Percentiles rank a stretch among this genome's conserved stretches.
These are phyloP conservation scores for Tanypteryx hageni DNA, from an alignment of 2,888 invertebrate genomes.

Conservation along the genomic window DNA sequence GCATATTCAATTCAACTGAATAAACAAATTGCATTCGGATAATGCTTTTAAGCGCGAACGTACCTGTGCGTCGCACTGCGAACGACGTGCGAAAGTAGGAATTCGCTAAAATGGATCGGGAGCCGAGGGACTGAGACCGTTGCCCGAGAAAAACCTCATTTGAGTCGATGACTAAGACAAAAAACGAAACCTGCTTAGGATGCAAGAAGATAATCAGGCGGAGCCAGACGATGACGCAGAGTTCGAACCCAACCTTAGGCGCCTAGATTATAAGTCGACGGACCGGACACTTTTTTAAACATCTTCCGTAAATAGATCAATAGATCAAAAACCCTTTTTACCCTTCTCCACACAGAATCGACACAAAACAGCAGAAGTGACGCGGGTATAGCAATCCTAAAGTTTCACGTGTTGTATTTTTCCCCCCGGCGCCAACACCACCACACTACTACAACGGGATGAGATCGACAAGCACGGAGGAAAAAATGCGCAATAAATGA, in stretches of 20 bases:
- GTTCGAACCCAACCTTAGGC: not conserved
- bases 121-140: not conserved
- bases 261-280: not conserved
- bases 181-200: conserved; percentile 5
- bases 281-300: not conserved
- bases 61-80: no score
- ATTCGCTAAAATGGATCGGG: not conserved
- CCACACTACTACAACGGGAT: no score
- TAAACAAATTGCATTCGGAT: no score
- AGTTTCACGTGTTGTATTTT: no score
- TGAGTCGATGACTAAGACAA: not conserved
- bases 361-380: not conserved
- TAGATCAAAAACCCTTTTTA: not conserved
- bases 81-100: no score
- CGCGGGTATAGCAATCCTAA: no score
- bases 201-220: not conserved
- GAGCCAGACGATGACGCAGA: not conserved
- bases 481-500: no score
- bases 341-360: not conserved
- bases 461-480: no score
- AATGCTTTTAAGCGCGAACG: no score
- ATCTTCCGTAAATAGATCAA: conserved; percentile 19
- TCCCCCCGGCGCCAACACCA: no score
- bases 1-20: no score
- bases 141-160: not conserved